A percentile compares a stretch with the other conserved stretches of the same genome.
Conservation (phyloP, 2,113 vertebrate species). For the Butorides virescens region DNA sequence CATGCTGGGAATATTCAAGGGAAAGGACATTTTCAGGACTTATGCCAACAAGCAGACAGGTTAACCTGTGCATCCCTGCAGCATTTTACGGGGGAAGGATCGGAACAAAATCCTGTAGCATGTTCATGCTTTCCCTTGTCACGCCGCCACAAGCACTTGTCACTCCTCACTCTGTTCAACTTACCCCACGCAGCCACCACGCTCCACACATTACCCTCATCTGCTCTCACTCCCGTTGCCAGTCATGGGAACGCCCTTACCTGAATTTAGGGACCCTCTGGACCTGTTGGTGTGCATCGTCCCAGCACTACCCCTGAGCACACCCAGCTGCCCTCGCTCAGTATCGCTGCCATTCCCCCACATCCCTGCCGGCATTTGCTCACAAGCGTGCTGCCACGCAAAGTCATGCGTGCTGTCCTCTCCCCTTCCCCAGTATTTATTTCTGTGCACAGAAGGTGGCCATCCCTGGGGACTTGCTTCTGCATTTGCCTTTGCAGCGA, state of each 20-base stretch:
- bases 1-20: neutral
- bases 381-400: neutral
- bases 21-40: neutral
- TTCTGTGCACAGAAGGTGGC: neutral
- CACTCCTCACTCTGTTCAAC: neutral
- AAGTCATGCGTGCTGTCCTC: neutral
- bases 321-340: neutral
- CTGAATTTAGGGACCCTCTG: neutral
- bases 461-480: neutral
- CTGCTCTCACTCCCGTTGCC: neutral
- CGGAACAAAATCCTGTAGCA: neutral
- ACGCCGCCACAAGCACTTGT: neutral
- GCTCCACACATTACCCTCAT: rapidly evolving
- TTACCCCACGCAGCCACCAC: neutral
- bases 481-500: neutral
- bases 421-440: neutral
- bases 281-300: neutral
- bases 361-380: neutral
- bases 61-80: neutral
- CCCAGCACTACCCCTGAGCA: neutral
- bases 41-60: neutral
- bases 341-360: neutral
- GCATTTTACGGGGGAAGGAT: neutral
- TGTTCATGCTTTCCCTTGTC: neutral
- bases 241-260: neutral